Evolutionary conservation across 1,140 invertebrate species (phyloP), one percentile per base, ranked within the genome.

Genomic region (Arctopsyche grandis): DNA sequence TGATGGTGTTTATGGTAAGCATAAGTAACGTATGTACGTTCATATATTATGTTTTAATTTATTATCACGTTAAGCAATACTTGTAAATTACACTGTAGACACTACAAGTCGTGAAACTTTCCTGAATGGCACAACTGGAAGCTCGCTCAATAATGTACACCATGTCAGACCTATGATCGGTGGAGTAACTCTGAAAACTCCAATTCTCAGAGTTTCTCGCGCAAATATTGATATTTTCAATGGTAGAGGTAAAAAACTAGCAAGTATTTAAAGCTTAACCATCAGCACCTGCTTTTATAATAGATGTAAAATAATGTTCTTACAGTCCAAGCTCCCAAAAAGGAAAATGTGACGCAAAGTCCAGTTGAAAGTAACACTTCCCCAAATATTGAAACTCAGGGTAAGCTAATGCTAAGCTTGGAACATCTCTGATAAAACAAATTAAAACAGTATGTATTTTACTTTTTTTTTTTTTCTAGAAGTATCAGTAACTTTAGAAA

Each of bases 121-220:
- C 7, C 12, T 26, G 12, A 38, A 26, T 44, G 14, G 24, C 14
- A 38, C 16, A 19, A 43, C n/a, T 14, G 43, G 16, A 9, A 26
- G 38, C 56, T 43, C 74, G 0, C 19, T 69, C 24, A 81, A 69
- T 22, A 83, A 83, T 78, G 63, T 83, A 0, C 74, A 81, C 70
- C 78, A 81, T 58, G 82, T 83, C 9, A 48, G 71, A 9, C 82
- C 82, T n/a, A 83, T 83, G 82, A 81, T 83, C 19, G 29, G 56
- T 44, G 82, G 82, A n/a, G 69, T 79, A 1, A 79, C 80, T 9
- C 52, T 83, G 43, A 81, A 81, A 80, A 83, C 76, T n/a, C 80
- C 82, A 0, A 24, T 83, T 48, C 77, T 83, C 14, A 75, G 56
- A 63, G 75, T 83, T 19, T 75, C 80, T 75, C 69, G 82, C 5